Base-by-base conservation (phyloP, 1,140 invertebrate genomes). In the Drosophila subpulchrella region DNA sequence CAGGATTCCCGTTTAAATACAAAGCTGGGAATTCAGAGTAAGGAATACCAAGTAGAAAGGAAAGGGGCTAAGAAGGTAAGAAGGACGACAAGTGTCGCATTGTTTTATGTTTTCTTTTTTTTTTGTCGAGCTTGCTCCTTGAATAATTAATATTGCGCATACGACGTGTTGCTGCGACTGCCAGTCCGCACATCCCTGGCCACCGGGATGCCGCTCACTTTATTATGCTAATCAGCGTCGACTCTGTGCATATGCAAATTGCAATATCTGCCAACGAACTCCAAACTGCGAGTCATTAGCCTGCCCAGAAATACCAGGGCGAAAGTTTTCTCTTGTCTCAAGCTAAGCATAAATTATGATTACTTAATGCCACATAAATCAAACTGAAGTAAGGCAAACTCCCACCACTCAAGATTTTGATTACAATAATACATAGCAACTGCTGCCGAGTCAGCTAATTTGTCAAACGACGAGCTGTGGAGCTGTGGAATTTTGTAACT, bases 71-170 rank as follows among this genome's bases (percentile, higher is more conserved):
- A 2, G 8, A 17, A 24, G 38, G 41, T 32, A 17, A 55, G 20
- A 27, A 57, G 30, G 27, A 38, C 48, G n/a, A 20, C 42, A 71
- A 71, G 51, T 72, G 68, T 58, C 66, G 53, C 68, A 72, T 71
- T 72, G 68, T 72, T 71, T 68, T 65, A 17, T 17, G 24, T 42
- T 27, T 11, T 15, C 27, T 27, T 27, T 4, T 42, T n/a, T 38
- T 34, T 34, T 34, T 42, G 17, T 24, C 65, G 48, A 60, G 60
- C 44, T 17, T 32, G 50, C 24, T 24, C 30, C 17, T 27, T 88
- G 83, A 80, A 88, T 88, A 88, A 88, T 88, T 88, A 88, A 88
- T 89, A 88, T 88, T 80, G 72, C 83, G 65, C 73, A 88, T 88
- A 88, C 83, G 83, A 80, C 80, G 77, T 80, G 80, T 80, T 80